Conservation (phyloP, 2,888 invertebrate species). For the Eupithecia exiguata region DNA sequence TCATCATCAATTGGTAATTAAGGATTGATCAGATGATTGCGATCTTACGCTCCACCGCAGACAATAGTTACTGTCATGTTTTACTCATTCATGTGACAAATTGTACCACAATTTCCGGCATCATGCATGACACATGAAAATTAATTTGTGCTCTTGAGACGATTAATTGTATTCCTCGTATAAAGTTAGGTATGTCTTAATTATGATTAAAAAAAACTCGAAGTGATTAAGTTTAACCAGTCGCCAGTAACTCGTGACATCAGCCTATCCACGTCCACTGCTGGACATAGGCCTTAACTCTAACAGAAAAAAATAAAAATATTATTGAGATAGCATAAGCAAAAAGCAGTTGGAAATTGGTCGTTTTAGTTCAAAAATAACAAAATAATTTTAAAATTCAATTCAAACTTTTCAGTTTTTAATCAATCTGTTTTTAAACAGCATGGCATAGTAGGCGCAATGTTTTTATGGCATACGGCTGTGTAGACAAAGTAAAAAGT, state of each 20-base stretch:
- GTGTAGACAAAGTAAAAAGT: no score
- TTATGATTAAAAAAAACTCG: neutral
- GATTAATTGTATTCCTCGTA: neutral
- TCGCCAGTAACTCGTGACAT: neutral
- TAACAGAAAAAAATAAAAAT: no score
- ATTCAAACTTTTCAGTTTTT: no score
- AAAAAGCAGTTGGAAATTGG: no score
- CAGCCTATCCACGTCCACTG: no score
- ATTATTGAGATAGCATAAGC: no score
- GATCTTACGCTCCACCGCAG: slow-evolving; percentile 40
- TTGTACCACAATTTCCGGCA: slow-evolving; percentile 24
- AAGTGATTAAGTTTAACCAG: neutral
- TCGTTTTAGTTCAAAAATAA: no score
- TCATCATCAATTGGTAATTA: slow-evolving; percentile 42
- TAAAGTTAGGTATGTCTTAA: slow-evolving; percentile 1
- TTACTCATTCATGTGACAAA: slow-evolving; percentile 32
- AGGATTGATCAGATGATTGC: slow-evolving; percentile 38
- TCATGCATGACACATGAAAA: slow-evolving; percentile 16
- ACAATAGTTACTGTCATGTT: slow-evolving; percentile 37
- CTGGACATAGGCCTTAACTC: no score
- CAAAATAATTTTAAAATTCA: no score
- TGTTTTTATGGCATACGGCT: no score
- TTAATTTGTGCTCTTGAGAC: slow-evolving; percentile 7
- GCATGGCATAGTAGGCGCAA: no score
- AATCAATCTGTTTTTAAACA: no score